Evolutionary conservation across 1,140 invertebrate species (phyloP).

Genomic region (Euura saliciscinereae): DNA sequence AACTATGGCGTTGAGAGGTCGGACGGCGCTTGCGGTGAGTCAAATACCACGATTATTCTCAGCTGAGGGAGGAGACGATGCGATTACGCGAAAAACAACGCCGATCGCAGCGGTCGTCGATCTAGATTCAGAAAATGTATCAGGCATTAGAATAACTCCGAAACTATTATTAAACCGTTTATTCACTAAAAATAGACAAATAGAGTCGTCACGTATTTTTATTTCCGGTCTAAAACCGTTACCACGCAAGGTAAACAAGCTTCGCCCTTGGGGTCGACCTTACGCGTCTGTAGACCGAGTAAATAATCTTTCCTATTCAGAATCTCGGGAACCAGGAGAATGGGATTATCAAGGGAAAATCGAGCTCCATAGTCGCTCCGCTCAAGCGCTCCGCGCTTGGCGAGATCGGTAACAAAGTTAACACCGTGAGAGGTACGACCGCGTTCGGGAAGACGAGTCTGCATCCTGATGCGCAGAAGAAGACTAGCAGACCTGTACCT

Average conservation of each 20-base stretch:
- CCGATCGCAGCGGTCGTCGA: too few species aligned
- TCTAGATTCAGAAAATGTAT: too few species aligned
- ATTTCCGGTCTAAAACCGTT: too few species aligned
- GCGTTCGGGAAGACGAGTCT: constrained; percentile 40
- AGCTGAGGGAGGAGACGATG: too few species aligned
- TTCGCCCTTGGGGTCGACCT: neutral
- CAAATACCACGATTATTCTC: neutral
- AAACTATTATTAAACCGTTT: too few species aligned
- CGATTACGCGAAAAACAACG: too few species aligned
- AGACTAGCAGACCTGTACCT: constrained; percentile 23
- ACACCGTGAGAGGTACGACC: constrained; percentile 36
- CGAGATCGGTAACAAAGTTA: constrained; percentile 56
- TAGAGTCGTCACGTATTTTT: too few species aligned
- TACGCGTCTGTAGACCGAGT: neutral
- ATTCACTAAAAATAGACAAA: neutral
- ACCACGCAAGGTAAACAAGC: neutral
- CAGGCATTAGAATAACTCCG: too few species aligned
- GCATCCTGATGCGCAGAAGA: constrained; percentile 25
- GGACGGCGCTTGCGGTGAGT: constrained; percentile 41
- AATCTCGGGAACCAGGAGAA: constrained; percentile 46
- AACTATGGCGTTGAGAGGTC: constrained; percentile 48
- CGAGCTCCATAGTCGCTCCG: too few species aligned
- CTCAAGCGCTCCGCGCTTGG: constrained; percentile 32
- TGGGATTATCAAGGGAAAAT: too few species aligned
- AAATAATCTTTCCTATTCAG: constrained; percentile 25